Percentiles rank a stretch among this genome's conserved stretches.
These are phyloP conservation scores for Nasonia vitripennis DNA, from an alignment of 1,140 invertebrate genomes.

Conservation along the genomic window DNA sequence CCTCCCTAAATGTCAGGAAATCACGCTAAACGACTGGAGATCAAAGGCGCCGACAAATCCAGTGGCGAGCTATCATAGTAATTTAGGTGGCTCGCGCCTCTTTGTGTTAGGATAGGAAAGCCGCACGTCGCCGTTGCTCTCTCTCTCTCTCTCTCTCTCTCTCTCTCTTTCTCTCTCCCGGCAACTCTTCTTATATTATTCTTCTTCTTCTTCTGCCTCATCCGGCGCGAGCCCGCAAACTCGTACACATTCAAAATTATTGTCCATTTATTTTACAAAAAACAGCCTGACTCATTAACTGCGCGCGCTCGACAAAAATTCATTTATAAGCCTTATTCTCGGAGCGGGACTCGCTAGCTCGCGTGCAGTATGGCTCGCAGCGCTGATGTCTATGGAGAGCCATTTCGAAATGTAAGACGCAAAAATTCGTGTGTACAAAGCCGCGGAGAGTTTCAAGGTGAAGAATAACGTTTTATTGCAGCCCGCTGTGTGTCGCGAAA, in stretches of 20 bases:
- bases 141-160: not conserved
- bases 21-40: conserved; percentile 74
- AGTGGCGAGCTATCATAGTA: conserved; percentile 76
- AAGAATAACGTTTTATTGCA: not conserved
- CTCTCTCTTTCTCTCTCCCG: not conserved
- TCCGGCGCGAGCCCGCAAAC: conserved; percentile 17
- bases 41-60: conserved; percentile 74
- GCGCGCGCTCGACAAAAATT: conserved; percentile 1
- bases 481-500: not conserved
- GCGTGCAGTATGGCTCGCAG: too few species aligned
- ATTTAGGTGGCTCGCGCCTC: conserved; percentile 74
- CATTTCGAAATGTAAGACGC: not conserved
- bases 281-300: conserved; percentile 25
- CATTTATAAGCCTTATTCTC: not conserved
- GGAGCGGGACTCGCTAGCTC: not conserved
- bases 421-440: not conserved
- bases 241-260: conserved; percentile 40
- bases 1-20: conserved; percentile 70
- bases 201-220: not conserved
- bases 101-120: conserved; percentile 73
- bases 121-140: conserved; percentile 59
- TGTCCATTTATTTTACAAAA: conserved; percentile 42
- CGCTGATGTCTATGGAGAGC: not conserved
- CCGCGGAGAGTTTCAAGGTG: not conserved
- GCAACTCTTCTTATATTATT: conserved; percentile 1